Evolutionary conservation across 2,797 vertebrate species (phyloP).

Genomic region (Orestias chungarensis): DNA sequence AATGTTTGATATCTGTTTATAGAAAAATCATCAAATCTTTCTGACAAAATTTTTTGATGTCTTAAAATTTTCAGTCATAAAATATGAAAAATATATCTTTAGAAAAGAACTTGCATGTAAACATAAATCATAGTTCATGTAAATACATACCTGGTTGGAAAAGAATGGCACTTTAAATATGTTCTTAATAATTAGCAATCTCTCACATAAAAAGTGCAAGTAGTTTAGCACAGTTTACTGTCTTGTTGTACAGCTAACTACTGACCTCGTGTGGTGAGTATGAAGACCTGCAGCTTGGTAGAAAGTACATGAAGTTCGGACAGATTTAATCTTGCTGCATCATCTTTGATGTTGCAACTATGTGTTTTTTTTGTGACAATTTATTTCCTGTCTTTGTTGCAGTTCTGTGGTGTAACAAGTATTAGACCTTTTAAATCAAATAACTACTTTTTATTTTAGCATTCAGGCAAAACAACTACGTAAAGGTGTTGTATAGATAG

Average conservation of each 20-base stretch:
- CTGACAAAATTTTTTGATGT: not conserved
- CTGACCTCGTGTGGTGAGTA: constrained; percentile 60
- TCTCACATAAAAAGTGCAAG: too few species aligned
- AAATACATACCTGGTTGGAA: not conserved
- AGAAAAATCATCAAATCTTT: not conserved
- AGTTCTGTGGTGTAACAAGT: not conserved
- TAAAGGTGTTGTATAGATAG: too few species aligned
- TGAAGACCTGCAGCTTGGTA: constrained; percentile 24
- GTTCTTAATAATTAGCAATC: not conserved
- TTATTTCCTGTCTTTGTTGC: not conserved
- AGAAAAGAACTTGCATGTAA: not conserved
- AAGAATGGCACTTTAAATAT: not conserved
- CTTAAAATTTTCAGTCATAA: too few species aligned
- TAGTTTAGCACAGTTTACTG: too few species aligned
- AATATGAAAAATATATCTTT: too few species aligned
- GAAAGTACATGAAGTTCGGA: not conserved
- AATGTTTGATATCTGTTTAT: not conserved
- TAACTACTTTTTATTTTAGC: too few species aligned
- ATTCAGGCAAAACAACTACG: too few species aligned
- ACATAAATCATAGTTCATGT: not conserved
- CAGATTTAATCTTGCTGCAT: constrained; percentile 2
- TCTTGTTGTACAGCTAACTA: constrained; percentile 36
- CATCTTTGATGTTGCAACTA: constrained; percentile 9
- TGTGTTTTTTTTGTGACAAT: not conserved
- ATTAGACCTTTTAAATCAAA: not conserved